phyloP scores from a whole-genome alignment of 2,797 vertebrate genomes.

The Sebastes paucispinis region DNA sequence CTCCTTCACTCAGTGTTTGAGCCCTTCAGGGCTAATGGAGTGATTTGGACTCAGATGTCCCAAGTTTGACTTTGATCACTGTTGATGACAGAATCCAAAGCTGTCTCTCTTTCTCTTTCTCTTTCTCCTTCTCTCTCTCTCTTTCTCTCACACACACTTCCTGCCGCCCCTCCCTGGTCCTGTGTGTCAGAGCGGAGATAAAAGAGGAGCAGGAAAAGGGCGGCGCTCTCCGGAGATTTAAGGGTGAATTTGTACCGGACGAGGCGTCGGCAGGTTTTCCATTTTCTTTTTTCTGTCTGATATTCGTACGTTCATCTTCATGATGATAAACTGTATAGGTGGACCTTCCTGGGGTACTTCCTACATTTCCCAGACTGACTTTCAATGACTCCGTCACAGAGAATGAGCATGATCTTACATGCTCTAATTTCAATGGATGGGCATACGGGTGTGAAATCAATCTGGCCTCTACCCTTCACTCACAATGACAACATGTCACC shows the following conservation, averaged over 20 bases:
- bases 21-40: constrained; percentile 11
- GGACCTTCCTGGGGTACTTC: neutral
- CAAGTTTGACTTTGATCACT: constrained; percentile 38
- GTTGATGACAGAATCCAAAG: constrained; percentile 36
- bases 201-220: constrained; percentile 43
- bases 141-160: neutral
- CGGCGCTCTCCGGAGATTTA: constrained; percentile 6
- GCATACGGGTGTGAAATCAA: neutral
- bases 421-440: neutral
- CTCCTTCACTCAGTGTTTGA: neutral
- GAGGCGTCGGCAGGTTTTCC: neutral
- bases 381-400: neutral
- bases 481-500: neutral
- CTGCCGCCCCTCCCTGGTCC: neutral
- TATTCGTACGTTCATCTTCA: constrained; percentile 1
- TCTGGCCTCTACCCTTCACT: neutral
- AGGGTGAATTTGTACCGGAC: neutral
- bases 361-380: constrained; percentile 14
- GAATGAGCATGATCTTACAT: neutral
- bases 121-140: neutral
- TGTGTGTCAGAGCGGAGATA: constrained; percentile 29
- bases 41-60: constrained; percentile 40
- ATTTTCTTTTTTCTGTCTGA: constrained; percentile 6
- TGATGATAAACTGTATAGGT: neutral
- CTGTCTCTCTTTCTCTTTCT: neutral